Base-by-base conservation (phyloP, 2,113 vertebrate species). In the Ochotona curzoniae region DNA sequence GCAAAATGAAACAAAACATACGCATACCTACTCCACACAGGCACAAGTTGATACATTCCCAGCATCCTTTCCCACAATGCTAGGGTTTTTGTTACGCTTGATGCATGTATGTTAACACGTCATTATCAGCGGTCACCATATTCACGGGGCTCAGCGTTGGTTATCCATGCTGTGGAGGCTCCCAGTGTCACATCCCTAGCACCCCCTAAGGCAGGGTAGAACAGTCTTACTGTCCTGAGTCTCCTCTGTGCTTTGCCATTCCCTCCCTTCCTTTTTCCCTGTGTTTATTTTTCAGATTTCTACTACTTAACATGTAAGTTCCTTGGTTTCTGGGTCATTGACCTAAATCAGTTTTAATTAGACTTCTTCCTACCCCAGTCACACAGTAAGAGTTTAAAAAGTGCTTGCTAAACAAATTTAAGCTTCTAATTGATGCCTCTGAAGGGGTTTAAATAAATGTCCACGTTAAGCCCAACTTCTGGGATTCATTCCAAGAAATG, bases 371-470 rank as follows among this genome's bases (percentile, higher is more conserved):
- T 85, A 71, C 38, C 32, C 13, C 28, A 38, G 1, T 61, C 38
- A 86, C 66, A 76, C 14, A 94, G 84, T 74, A 92, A 80, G 80
- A 89, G 54, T 86, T 86, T 90, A 80, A 90, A 82, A 90, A 88
- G 28, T 93, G 86, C 71, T 95, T 87, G 38, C 57, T 90, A 47
- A 94, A 90, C 76, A 89, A 83, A 79, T 69, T 21, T 89, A 12
- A 73, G 75, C 60, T 75, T 83, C 60, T 90, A 51, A 61, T 83
- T 92, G 74, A 44, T 89, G 44, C 90, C 86, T 92, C 85, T 61
- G 61, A 96, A 74, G 51, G 74, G 14, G 8, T 90, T 96, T 87
- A 80, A 90, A 96, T 97, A 85, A 86, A 92, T 83, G 38, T 90
- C 61, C 69, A 92, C 5, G 1, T 69, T 92, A 83, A 93, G 57